phyloP scores from a whole-genome alignment of 2,888 invertebrate species.

The Cantharis nigra region DNA sequence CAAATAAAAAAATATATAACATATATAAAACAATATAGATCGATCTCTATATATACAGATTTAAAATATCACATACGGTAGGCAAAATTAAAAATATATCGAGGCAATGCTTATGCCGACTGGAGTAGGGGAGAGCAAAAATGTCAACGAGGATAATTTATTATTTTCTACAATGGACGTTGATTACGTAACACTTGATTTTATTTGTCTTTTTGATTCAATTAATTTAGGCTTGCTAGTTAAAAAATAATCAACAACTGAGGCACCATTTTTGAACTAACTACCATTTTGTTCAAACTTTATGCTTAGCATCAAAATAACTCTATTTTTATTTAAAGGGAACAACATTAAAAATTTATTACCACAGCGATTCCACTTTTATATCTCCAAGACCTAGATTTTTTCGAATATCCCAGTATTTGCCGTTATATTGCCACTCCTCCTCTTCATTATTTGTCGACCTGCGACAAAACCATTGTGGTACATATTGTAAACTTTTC shows the following conservation, averaged over 20 bases:
- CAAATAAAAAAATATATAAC: background rate
- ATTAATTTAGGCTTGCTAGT: background rate
- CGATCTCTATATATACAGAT: background rate
- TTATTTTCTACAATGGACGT: background rate
- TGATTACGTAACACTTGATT: background rate
- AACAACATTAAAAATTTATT: conserved; percentile 48
- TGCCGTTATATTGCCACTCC: conserved; percentile 72
- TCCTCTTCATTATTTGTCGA: conserved; percentile 61
- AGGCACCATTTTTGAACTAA: conserved; percentile 11
- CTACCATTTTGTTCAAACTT: background rate
- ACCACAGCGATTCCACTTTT: conserved; percentile 67
- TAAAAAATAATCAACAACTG: conserved; percentile 2
- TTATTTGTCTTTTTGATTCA: background rate
- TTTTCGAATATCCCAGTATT: conserved; percentile 75
- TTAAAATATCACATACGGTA: background rate
- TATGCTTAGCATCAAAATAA: background rate
- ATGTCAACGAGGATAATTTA: background rate
- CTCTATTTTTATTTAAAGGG: background rate
- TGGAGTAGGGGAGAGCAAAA: background rate
- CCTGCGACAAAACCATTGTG: conserved; percentile 63
- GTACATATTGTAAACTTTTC: conserved; percentile 57
- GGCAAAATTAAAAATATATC: background rate
- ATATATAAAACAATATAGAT: background rate
- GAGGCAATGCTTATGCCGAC: background rate
- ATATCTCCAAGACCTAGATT: conserved; percentile 67